These are phyloP conservation scores for Phyllotis vaccarum DNA, from an alignment of 2,797 vertebrate genomes.

Conservation along the genomic window DNA sequence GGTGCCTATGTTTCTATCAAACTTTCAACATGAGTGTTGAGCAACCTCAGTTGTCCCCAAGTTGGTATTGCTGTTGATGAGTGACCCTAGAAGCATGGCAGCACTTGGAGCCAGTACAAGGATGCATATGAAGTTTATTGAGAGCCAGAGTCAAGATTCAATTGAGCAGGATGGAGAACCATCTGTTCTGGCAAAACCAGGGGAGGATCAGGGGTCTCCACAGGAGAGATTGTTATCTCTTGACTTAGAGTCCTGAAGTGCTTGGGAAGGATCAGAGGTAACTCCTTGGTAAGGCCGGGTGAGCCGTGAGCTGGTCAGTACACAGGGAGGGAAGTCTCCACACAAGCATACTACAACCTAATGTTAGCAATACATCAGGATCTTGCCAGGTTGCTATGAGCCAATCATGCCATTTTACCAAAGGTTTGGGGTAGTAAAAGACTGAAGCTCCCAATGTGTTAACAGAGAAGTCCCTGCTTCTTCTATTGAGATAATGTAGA, in stretches of 20 bases:
- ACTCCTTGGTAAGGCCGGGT: neutral
- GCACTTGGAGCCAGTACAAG: neutral
- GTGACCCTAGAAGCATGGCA: neutral
- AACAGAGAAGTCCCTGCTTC: neutral
- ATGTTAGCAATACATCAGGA: neutral
- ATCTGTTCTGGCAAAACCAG: neutral
- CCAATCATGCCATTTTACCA: neutral
- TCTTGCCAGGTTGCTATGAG: neutral
- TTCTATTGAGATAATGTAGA: neutral
- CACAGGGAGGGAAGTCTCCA: neutral
- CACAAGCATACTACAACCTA: neutral
- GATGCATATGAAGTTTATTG: neutral
- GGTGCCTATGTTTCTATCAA: neutral
- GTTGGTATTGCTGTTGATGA: neutral
- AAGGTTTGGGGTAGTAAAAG: neutral
- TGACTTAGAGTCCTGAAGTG: rapidly evolving
- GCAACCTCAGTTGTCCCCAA: neutral
- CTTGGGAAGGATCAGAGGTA: neutral
- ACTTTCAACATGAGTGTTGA: neutral
- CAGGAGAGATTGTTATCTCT: too few relatives aligned
- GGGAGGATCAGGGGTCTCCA: neutral
- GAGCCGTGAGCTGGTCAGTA: too few relatives aligned
- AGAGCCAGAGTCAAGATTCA: neutral
- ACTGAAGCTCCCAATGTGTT: neutral
- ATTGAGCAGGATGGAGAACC: neutral